Conservation (phyloP, 2,113 vertebrate species). For the Lepus europaeus region DNA sequence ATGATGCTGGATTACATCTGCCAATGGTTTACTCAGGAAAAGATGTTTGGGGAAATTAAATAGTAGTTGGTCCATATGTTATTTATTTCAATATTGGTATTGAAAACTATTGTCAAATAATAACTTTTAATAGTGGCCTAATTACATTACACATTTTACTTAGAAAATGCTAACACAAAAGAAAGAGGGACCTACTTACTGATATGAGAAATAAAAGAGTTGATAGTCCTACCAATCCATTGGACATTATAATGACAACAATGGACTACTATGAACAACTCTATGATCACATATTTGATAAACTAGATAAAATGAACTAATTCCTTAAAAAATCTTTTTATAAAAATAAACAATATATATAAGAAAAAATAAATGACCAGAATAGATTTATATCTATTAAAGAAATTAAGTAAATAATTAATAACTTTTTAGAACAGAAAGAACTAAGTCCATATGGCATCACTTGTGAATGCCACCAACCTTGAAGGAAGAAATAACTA, state of each 20-base stretch:
- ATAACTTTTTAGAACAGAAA: neutral
- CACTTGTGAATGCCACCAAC: neutral
- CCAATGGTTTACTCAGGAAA: neutral
- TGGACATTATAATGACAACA: neutral
- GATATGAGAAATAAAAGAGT: neutral
- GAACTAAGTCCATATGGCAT: no score
- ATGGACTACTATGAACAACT: neutral
- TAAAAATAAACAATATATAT: neutral
- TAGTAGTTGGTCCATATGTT: neutral
- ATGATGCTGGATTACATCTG: neutral
- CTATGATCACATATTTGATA: neutral
- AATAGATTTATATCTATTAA: neutral
- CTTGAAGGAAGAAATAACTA: neutral
- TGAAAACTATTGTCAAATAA: neutral
- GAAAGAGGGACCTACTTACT: neutral
- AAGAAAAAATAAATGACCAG: neutral
- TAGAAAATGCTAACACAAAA: neutral
- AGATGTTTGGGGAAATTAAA: neutral
- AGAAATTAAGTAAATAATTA: neutral
- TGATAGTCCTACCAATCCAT: neutral
- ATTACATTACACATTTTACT: neutral
- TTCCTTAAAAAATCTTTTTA: neutral
- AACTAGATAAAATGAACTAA: neutral
- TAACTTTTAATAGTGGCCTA: neutral
- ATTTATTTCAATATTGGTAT: neutral